Evolutionary conservation across 2,113 vertebrate species (phyloP), one percentile per base, ranked within the genome.

Genomic region (Ameiurus melas): DNA sequence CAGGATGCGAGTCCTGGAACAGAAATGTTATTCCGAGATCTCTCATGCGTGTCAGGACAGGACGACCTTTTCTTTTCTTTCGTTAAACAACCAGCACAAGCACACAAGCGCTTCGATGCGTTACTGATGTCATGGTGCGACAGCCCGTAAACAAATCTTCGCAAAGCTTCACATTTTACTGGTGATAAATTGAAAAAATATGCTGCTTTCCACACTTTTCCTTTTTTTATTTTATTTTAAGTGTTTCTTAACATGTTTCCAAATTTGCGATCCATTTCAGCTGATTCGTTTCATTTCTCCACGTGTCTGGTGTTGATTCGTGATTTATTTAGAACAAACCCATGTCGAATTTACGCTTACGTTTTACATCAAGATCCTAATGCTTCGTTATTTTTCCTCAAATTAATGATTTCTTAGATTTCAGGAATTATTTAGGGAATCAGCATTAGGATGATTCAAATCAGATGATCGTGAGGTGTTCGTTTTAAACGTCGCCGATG

Each of bases 11-110:
- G 85, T 86, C 86, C 47, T 33, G 53, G n/a, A n/a, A n/a, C 71
- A 81, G 22, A 90, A 82, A 83, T 87, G 86, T 83, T 83, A 62
- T 87, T 68, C 66, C 57, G 89, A 87, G 82, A 87, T 71, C 81
- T 82, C 73, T 89, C 70, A 83, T 47, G 85, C 70, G 71, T 14
- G 70, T 79, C 83, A 62, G 86, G 89, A 84, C 85, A 53, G 62
- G 62, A 84, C 1, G 20, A 57, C 30, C 57, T 36, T 55, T 71
- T 85, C 64, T 71, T 82, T 33, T 13, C 4, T 73, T 73, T 75
- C 12, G 13, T 33, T 75, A 57, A 58, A 85, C 66, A 73, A 73
- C 22, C 33, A 25, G 33, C 55, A 17, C 12, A 62, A 33, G 27
- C 80, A 83, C 80, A 62, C 55, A 25, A 47, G 43, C 43, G 43